Evolutionary conservation across 1,140 invertebrate genomes (phyloP).

Genomic region (Sarcophaga peregrina): DNA sequence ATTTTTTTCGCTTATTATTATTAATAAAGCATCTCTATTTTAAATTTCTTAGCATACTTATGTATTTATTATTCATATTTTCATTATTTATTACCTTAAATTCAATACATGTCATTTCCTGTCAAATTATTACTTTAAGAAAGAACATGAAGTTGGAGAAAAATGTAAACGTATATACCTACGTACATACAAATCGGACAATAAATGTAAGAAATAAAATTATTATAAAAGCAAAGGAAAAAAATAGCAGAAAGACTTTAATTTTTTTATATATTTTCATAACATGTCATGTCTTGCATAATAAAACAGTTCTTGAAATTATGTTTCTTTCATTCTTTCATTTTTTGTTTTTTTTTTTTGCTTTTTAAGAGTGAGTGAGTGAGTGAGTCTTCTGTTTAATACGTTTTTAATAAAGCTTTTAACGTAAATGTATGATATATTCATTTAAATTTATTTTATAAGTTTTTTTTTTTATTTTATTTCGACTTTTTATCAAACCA

Average conservation of each 20-base stretch:
- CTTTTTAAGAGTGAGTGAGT: no score
- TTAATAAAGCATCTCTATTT: no score
- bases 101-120: conserved; percentile 40
- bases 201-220: conserved; percentile 10
- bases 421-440: conserved; percentile 41
- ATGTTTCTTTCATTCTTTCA: conserved; percentile 5
- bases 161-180: no score
- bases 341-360: neutral
- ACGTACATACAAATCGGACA: neutral
- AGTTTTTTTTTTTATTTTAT: neutral
- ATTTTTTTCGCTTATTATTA: no score
- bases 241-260: neutral
- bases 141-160: no score
- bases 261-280: conserved; percentile 9
- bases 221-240: no score
- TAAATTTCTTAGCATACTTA: no score
- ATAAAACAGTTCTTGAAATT: conserved; percentile 36
- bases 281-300: conserved; percentile 35
- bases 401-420: conserved; percentile 41
- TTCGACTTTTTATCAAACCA: conserved; percentile 1
- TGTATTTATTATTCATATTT: no score
- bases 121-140: conserved; percentile 1
- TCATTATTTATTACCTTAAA: conserved; percentile 25
- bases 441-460: conserved; percentile 32
- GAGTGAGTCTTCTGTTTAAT: conserved; percentile 11